Conservation (phyloP, 2,888 invertebrate species). For the Cataglyphis cursor region DNA sequence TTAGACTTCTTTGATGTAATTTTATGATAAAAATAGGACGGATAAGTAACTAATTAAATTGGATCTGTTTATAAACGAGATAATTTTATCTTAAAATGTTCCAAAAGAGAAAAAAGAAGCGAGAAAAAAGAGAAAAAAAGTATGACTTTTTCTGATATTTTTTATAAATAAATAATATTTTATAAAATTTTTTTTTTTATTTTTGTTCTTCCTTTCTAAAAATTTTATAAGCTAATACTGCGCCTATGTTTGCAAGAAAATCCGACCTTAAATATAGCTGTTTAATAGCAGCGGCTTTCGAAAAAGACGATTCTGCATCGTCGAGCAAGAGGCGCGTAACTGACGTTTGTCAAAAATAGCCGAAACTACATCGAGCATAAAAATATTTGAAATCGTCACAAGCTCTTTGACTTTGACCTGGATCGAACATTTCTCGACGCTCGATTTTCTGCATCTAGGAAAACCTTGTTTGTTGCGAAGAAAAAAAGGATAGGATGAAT, state of each 20-base stretch:
- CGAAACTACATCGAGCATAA: conserved; percentile 67
- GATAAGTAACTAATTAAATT: neutral
- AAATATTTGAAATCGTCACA: conserved; percentile 73
- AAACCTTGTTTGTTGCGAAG: conserved; percentile 40
- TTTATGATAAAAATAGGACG: neutral
- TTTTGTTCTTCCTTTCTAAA: neutral
- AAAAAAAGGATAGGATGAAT: conserved; percentile 46
- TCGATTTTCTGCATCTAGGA: conserved; percentile 58
- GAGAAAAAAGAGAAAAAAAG: neutral
- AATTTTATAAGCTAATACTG: neutral
- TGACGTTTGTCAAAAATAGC: conserved; percentile 63
- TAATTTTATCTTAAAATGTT: neutral
- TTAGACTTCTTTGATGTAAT: neutral
- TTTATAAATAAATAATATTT: neutral
- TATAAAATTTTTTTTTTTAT: neutral
- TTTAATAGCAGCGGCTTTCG: neutral
- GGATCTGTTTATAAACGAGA: neutral
- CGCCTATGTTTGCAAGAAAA: neutral
- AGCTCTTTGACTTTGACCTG: conserved; percentile 67
- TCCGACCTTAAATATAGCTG: neutral
- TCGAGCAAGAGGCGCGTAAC: conserved; percentile 58
- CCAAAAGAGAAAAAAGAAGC: neutral
- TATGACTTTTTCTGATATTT: too few relatives aligned
- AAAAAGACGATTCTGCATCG: conserved; percentile 54
- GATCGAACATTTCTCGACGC: conserved; percentile 58